phyloP scores from a whole-genome alignment of 35 echinoderm and acorn worm genomes.

The Apostichopus japonicus region DNA sequence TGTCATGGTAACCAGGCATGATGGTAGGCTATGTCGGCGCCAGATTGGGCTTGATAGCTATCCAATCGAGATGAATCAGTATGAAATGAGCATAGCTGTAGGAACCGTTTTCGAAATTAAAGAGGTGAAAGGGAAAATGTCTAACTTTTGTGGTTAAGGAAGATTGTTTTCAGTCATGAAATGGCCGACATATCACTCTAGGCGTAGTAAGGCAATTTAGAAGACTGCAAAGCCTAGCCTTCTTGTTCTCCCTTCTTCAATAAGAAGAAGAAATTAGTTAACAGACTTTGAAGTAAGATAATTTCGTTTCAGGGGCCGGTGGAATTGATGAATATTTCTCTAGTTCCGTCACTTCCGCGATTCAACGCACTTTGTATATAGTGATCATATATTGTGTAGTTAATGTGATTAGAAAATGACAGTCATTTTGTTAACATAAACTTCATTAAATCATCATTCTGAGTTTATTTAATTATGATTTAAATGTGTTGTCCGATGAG shows the following conservation, averaged over 20 bases:
- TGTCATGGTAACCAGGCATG: conserved; percentile 53
- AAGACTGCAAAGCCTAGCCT: not conserved
- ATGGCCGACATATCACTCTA: conserved; percentile 10
- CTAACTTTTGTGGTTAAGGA: not conserved
- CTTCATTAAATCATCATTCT: too few relatives aligned
- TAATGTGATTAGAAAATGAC: not conserved
- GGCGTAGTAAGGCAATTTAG: not conserved
- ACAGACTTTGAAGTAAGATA: not conserved
- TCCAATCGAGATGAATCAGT: conserved; percentile 43
- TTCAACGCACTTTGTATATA: not conserved
- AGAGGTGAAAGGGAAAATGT: conserved; percentile 28
- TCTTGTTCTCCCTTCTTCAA: not conserved
- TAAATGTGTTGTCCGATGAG: too few relatives aligned
- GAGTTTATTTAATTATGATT: too few relatives aligned
- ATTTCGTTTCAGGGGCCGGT: not conserved
- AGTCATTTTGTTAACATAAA: too few relatives aligned
- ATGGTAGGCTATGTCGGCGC: conserved; percentile 57
- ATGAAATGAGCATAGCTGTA: conserved; percentile 49
- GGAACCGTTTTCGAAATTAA: conserved; percentile 34
- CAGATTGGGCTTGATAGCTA: conserved; percentile 59
- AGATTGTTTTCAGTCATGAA: conserved; percentile 9
- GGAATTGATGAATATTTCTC: not conserved
- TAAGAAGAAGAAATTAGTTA: conserved; percentile 10
- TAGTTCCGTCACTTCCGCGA: not conserved
- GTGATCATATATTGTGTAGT: not conserved